Evolutionary conservation across 2,113 vertebrate species (phyloP).

Genomic region (Neodontobutis hainanensis): DNA sequence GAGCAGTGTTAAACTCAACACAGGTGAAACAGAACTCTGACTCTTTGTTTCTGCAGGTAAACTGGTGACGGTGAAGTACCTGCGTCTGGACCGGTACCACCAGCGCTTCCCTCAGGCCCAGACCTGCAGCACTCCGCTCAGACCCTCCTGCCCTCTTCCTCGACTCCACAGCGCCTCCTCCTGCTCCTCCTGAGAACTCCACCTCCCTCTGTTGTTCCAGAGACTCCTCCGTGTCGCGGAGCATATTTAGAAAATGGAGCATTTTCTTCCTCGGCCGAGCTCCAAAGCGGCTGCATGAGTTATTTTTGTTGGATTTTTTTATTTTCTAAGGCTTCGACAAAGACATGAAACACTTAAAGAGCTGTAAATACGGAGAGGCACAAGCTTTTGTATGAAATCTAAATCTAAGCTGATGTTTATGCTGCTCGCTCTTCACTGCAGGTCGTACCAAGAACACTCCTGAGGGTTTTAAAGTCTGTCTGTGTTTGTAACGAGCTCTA

Average conservation of each 20-base stretch:
- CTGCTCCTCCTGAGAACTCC: conserved; percentile 67
- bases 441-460: conserved; percentile 5
- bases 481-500: neutral
- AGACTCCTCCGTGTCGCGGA: neutral
- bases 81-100: conserved; percentile 96
- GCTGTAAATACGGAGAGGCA: conserved; percentile 77
- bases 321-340: conserved; percentile 45
- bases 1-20: neutral
- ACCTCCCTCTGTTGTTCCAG: neutral
- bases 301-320: conserved; percentile 41
- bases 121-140: conserved; percentile 87
- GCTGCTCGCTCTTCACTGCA: conserved; percentile 30
- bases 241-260: too few species aligned
- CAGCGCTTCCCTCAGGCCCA: conserved; percentile 96
- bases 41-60: conserved; percentile 84
- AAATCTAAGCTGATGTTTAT: conserved; percentile 61
- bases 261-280: neutral
- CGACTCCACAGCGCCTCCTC: conserved; percentile 83
- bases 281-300: conserved; percentile 18
- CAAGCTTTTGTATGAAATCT: conserved; percentile 82
- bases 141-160: conserved; percentile 90
- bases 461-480: too few species aligned
- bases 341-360: conserved; percentile 52
- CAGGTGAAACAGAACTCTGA: too few species aligned
- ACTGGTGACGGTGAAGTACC: conserved; percentile 98